These are phyloP conservation scores for Cataglyphis albicans DNA, from an alignment of 2,888 invertebrate genomes.

Conservation along the genomic window DNA sequence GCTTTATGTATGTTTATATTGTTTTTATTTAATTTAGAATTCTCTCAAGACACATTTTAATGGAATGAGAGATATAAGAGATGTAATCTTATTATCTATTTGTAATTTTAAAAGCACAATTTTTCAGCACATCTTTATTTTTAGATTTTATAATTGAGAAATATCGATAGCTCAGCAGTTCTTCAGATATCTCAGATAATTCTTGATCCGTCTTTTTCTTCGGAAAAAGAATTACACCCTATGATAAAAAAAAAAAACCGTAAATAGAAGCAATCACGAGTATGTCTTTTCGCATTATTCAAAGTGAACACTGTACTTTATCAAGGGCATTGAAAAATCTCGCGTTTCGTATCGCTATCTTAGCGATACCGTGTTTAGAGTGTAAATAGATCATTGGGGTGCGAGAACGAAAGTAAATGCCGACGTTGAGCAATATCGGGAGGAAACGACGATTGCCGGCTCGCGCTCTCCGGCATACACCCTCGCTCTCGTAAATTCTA, in stretches of 20 bases:
- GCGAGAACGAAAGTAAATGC: background rate
- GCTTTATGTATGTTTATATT: background rate
- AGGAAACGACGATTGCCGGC: background rate
- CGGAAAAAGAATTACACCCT: background rate
- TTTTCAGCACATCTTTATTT: background rate
- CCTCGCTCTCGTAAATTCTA: conserved; percentile 47
- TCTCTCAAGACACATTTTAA: background rate
- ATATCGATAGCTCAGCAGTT: background rate
- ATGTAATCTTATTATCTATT: background rate
- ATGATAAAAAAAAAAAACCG: background rate
- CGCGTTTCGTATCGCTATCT: background rate
- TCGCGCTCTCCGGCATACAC: background rate
- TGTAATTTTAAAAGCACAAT: background rate
- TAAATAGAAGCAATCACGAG: background rate
- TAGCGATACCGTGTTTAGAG: background rate
- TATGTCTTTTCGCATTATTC: background rate
- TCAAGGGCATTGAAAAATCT: conserved; percentile 1
- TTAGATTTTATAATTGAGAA: background rate
- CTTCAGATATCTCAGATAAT: too few relatives aligned
- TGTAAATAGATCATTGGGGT: background rate
- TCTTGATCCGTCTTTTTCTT: background rate
- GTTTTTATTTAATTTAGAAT: conserved; percentile 2
- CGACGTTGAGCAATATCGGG: conserved; percentile 7
- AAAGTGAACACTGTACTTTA: background rate
- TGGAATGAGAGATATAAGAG: background rate